Evolutionary conservation across 2,797 vertebrate species (phyloP), one percentile per base, ranked within the genome.

Genomic region (Tolypeutes matacus): DNA sequence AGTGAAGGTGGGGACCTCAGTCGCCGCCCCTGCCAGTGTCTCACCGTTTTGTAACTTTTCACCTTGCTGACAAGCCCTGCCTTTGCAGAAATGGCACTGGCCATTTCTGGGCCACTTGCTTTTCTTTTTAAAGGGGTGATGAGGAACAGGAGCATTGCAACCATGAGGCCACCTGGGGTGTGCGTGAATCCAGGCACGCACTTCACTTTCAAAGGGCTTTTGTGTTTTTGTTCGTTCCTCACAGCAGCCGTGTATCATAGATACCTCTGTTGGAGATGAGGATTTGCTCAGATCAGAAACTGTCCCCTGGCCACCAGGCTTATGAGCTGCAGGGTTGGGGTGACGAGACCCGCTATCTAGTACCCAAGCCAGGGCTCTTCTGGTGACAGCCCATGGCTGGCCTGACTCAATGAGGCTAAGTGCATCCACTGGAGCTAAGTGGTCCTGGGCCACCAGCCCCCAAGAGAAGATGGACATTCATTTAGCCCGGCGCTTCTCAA

Each of bases 301-400:
- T 36, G 29, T 53, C 67, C 73, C n/a, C 10, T 27, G 51, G 46
- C 18, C 0, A 0, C 60, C 25, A 34, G 77, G 81, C 49, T 62
- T 0, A 7, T 0, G 2, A 46, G 67, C 49, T 13, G 18, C 18
- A 36, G 49, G 23, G 46, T 9, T 58, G 27, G 18, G n/a, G 53
- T 27, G 31, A 73, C 39, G 29, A 85, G 1, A 67, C 15, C 8
- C 31, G 21, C 29, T 10, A 14, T 27, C 0, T 2, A 39, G 46
- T 31, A 67, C 31, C 67, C 20, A 51, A 34, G 53, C 39, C 84
- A 51, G 39, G 39, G 39, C 20, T 56, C 13, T 46, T 29, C 51
- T 73, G 9, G 7, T 7, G 69, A 76, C 13, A 73, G 82, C 27
- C 36, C 65, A 76, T 0, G 18, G 56, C 10, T 17, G 11, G 64